A percentile compares a stretch with the other conserved stretches of the same genome.
phyloP scores from a whole-genome alignment of 2,888 invertebrate genomes.

The Himalopsyche anomala region DNA sequence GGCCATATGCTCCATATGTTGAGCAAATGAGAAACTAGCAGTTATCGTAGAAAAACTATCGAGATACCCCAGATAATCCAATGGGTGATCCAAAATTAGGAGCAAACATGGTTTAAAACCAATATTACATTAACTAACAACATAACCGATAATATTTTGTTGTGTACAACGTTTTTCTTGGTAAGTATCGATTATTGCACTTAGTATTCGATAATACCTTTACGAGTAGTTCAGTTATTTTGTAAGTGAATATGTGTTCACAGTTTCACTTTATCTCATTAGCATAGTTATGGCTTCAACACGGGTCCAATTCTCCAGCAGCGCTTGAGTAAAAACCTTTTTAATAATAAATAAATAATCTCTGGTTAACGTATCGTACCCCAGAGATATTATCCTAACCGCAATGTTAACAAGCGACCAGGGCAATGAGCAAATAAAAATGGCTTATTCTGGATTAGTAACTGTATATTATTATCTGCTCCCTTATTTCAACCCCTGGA shows the following conservation, averaged over 20 bases:
- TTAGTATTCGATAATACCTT: not conserved
- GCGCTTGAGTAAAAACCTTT: slow-evolving; percentile 8
- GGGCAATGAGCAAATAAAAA: not conserved
- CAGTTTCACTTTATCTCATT: slow-evolving; percentile 25
- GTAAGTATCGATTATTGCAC: too few relatives aligned
- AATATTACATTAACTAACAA: too few relatives aligned
- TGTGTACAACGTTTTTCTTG: too few relatives aligned
- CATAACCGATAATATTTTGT: too few relatives aligned
- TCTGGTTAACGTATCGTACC: slow-evolving; percentile 8
- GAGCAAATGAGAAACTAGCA: too few relatives aligned
- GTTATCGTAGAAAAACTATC: too few relatives aligned
- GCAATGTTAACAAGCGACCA: slow-evolving; percentile 31
- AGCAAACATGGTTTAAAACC: too few relatives aligned
- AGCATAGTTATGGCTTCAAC: slow-evolving; percentile 38
- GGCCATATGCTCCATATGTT: too few relatives aligned
- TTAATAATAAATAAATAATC: slow-evolving; percentile 43
- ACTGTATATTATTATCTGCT: too few relatives aligned
- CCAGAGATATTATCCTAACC: slow-evolving; percentile 30
- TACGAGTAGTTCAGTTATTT: slow-evolving; percentile 31
- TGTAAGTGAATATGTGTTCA: slow-evolving; percentile 31
- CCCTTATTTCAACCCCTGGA: too few relatives aligned
- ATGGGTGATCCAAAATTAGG: too few relatives aligned
- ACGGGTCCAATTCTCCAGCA: slow-evolving; percentile 28
- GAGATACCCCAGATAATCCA: too few relatives aligned
- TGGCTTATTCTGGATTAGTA: not conserved